A percentile compares a stretch with the other conserved stretches of the same genome.
phyloP scores from a whole-genome alignment of 2,888 invertebrate genomes.

The Cerceris rybyensis region DNA sequence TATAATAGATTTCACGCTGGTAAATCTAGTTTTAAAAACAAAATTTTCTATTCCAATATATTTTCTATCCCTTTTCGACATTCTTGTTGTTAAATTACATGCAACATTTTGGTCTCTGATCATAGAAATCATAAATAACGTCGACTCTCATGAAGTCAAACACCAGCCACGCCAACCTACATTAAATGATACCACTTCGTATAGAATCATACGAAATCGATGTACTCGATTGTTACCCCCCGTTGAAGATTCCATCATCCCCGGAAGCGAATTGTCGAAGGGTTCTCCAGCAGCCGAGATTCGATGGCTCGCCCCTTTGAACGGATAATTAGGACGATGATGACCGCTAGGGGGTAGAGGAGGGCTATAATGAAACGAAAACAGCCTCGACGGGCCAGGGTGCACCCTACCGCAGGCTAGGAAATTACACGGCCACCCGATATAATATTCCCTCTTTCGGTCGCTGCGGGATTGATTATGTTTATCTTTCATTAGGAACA shows the following conservation, averaged over 20 bases:
- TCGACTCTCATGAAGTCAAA: neutral
- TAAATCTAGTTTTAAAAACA: too few species aligned
- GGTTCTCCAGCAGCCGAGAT: conserved; percentile 13
- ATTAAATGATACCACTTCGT: neutral
- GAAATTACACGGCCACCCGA: conserved; percentile 74
- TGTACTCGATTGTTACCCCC: too few species aligned
- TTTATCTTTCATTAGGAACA: conserved; percentile 81
- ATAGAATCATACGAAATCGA: neutral
- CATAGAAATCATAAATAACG: too few species aligned
- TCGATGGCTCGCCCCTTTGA: conserved; percentile 48
- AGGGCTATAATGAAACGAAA: conserved; percentile 77
- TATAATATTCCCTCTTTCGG: conserved; percentile 80
- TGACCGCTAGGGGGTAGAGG: conserved; percentile 54
- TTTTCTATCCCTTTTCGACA: too few species aligned
- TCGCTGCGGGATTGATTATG: conserved; percentile 77
- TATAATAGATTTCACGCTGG: too few species aligned
- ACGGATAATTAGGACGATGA: conserved; percentile 73
- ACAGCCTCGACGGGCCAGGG: conserved; percentile 56
- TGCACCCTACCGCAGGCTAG: conserved; percentile 47
- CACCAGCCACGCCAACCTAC: neutral
- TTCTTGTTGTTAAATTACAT: too few species aligned
- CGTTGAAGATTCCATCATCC: neutral
- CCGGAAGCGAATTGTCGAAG: conserved; percentile 3
- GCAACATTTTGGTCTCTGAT: too few species aligned
- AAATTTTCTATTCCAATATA: too few species aligned